Evolutionary conservation across 2,888 invertebrate species (phyloP).

Genomic region (Hecatera dysodea): DNA sequence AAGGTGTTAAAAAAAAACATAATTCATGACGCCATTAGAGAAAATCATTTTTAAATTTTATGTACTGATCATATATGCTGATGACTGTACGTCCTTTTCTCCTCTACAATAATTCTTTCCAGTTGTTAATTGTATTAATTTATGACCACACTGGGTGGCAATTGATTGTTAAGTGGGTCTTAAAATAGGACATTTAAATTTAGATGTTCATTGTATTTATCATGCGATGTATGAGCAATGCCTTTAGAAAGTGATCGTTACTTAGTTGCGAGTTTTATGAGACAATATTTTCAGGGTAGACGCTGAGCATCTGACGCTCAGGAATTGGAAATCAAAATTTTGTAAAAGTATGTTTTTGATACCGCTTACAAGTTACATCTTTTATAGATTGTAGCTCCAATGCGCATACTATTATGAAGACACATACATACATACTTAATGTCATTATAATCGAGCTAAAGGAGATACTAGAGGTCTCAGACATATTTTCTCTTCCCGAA

Average conservation of each 20-base stretch:
- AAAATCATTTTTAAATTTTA: too few species aligned
- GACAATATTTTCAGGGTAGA: not conserved
- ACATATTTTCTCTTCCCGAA: too few species aligned
- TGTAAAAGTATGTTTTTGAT: not conserved
- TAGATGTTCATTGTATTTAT: slow-evolving; percentile 41
- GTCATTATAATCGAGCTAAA: too few species aligned
- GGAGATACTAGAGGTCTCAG: too few species aligned
- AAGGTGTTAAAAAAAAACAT: too few species aligned
- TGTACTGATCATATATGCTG: too few species aligned
- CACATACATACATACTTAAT: too few species aligned
- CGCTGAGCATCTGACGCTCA: not conserved
- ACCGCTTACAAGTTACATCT: not conserved
- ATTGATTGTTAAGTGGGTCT: slow-evolving; percentile 75
- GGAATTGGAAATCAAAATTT: slow-evolving; percentile 1
- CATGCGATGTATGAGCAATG: slow-evolving; percentile 19
- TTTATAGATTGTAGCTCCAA: not conserved
- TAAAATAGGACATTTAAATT: slow-evolving; percentile 72
- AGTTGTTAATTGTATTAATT: slow-evolving; percentile 84
- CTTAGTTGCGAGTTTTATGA: slow-evolving; percentile 11
- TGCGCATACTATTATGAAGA: too few species aligned
- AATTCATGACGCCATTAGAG: too few species aligned
- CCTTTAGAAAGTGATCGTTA: slow-evolving; percentile 21
- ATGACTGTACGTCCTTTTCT: slow-evolving; percentile 47
- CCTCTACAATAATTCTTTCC: slow-evolving; percentile 64
- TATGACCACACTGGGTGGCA: slow-evolving; percentile 84